Evolutionary conservation across 2,888 invertebrate genomes (phyloP), one percentile per base, ranked within the genome.

Genomic region (Phengaris arion): DNA sequence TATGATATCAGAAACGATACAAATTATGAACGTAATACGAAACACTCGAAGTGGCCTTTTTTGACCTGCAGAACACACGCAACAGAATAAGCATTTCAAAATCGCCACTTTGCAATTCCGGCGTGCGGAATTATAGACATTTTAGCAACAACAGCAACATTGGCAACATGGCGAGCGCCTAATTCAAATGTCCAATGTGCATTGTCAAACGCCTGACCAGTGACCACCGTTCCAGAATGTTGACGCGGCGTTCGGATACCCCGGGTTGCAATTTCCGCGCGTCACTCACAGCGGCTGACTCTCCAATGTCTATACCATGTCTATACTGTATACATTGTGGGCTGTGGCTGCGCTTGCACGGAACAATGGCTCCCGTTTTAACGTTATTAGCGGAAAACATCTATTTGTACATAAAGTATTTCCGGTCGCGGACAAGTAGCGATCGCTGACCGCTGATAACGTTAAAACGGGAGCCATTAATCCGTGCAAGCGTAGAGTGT

Each of bases 191-290:
- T 6, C 48, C 7, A 48, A 48, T 48, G 48, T 48, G 48, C 9
- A 59, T 22, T 59, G 59, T 59, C 59, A 59, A 6, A 48, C 6
- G 48, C 6, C 48, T 48, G 48, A 48, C 48, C 48, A 48, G 35
- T 48, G 48, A 35, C 35, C 35, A 4, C 35, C 35, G 35, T 7
- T 8, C 48, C 6, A 9, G 59, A 59, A 59, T 59, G 59, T 59
- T 59, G 59, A 59, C 69, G 64, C 22, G 54, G n/a, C 69, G 64
- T 55, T 78, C 75, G 74, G 79, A 76, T 74, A 59, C 51, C 9
- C 51, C 48, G 48, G 7, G 12, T 22, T 51, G 35, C 51, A 70
- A 70, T 70, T 70, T 70, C 70, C 70, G 70, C 51, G 1, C 51
- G 52, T 70, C 70, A 52, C 15, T 52, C 22, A 22, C 68, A 68